Evolutionary conservation across 2,888 invertebrate species (phyloP), one percentile per base, ranked within the genome.

Genomic region (Oxyteleia sp.): DNA sequence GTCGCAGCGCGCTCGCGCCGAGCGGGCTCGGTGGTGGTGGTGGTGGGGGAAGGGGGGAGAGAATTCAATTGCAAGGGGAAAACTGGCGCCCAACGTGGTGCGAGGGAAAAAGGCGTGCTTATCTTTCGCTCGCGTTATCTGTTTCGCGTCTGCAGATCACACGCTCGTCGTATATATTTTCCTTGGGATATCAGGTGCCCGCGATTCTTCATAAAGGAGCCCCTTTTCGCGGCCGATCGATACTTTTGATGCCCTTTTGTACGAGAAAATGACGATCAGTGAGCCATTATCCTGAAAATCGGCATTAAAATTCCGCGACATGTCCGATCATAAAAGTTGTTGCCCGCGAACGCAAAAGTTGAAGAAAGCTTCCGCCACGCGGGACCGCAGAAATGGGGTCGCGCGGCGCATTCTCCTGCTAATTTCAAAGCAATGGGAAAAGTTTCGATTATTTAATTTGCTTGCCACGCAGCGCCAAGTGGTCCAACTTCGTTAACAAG

Each of bases 391-490:
- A 41, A 66, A 41, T 53, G 29, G 38, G 66, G 66, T 66, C 66
- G 66, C 41, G 32, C 20, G 32, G 32, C 16, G 49, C 35, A 68
- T 68, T 68, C 43, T 35, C 16, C 18, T 41, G 15, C 35, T 57
- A 69, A 69, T 55, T 59, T 59, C 49, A 15, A 38, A 51, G 51
- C 61, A 61, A 71, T 71, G 59, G 41, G 59, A 71, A 59, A 71
- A 71, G 47, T 71, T 71, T 59, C 49, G 71, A 71, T 71, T 71
- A 71, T 59, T 71, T 71, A 71, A 71, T 71, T 71, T 61, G 59
- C 51, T 59, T 41, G 51, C 59, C 45, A 26, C 13, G 61, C 41
- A 38, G 41, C 47, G 59, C 51, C 71, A 61, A 71, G 71, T 49
- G 38, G 29, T 11, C 35, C 4, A 57, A 59, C 49, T 49, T 71